Evolutionary conservation across 2,797 vertebrate genomes (phyloP).

Genomic region (Triplophysa yarkandensis): DNA sequence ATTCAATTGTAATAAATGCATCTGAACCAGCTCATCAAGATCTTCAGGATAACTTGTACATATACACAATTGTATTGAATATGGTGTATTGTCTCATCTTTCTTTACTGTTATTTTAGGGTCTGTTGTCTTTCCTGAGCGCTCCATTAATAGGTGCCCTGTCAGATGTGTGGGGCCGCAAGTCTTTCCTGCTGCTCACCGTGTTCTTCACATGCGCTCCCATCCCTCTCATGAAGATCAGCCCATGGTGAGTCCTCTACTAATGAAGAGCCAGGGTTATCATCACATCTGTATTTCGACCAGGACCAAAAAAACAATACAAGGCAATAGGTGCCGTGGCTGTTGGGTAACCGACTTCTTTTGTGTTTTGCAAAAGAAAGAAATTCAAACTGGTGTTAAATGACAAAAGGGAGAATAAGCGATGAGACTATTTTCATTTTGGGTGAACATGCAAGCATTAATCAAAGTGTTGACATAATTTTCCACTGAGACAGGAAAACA

Average conservation of each 20-base stretch:
- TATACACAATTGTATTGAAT: not conserved
- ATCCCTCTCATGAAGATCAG: slow-evolving; percentile 95
- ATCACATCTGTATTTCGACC: no score
- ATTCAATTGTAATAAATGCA: not conserved
- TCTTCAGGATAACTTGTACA: not conserved
- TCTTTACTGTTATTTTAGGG: slow-evolving; percentile 68
- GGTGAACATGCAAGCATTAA: no score
- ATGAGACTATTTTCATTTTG: no score
- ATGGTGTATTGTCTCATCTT: not conserved
- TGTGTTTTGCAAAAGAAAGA: no score
- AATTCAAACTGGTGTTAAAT: no score
- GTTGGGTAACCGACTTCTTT: no score
- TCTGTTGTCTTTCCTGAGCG: slow-evolving; percentile 89
- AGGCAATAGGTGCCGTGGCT: no score
- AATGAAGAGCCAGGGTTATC: not conserved
- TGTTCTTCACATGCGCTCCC: slow-evolving; percentile 92
- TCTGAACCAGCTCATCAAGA: not conserved
- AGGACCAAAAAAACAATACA: no score
- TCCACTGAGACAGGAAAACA: no score
- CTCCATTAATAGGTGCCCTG: slow-evolving; percentile 89
- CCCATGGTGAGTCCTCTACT: slow-evolving; percentile 79
- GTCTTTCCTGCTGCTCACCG: slow-evolving; percentile 91
- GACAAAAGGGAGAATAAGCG: no score
- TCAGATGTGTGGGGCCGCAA: slow-evolving; percentile 94
- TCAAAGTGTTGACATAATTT: no score